A percentile compares a stretch with the other conserved stretches of the same genome.
Evolutionary conservation across 2,888 invertebrate genomes (phyloP).

Genomic region (Folsomia candida): DNA sequence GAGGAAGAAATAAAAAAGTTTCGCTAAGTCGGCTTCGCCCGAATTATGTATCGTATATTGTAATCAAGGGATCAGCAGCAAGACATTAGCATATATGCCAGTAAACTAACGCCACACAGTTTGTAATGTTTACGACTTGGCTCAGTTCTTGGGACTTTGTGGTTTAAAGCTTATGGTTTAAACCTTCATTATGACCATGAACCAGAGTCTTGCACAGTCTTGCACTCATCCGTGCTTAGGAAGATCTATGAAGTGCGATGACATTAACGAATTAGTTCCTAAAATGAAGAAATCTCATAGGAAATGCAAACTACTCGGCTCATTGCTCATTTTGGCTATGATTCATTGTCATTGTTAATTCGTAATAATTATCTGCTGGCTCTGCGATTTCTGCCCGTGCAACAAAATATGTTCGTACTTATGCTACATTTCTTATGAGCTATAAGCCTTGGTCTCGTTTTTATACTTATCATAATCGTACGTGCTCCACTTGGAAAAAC

Average conservation of each 20-base stretch:
- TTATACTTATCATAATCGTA: no score
- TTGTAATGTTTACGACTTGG: not conserved
- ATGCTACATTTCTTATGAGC: no score
- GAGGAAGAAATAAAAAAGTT: not conserved
- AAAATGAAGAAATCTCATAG: not conserved
- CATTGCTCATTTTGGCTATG: not conserved
- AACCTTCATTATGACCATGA: not conserved
- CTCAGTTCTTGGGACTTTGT: not conserved
- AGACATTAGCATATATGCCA: not conserved
- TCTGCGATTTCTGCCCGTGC: no score
- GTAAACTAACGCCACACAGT: not conserved
- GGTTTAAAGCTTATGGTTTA: not conserved
- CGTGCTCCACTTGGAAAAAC: no score
- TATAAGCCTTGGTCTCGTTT: no score
- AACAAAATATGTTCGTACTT: no score
- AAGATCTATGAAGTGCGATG: not conserved
- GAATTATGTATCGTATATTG: not conserved
- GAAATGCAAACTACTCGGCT: not conserved
- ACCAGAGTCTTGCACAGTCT: not conserved
- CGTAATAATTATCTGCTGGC: not conserved
- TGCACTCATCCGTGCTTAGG: not conserved
- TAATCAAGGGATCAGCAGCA: not conserved
- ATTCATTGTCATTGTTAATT: not conserved
- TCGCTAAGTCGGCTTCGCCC: not conserved
- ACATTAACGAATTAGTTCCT: conserved; percentile 5